Evolutionary conservation across 2,888 invertebrate genomes (phyloP).

Genomic region (Keiferia lycopersicella): DNA sequence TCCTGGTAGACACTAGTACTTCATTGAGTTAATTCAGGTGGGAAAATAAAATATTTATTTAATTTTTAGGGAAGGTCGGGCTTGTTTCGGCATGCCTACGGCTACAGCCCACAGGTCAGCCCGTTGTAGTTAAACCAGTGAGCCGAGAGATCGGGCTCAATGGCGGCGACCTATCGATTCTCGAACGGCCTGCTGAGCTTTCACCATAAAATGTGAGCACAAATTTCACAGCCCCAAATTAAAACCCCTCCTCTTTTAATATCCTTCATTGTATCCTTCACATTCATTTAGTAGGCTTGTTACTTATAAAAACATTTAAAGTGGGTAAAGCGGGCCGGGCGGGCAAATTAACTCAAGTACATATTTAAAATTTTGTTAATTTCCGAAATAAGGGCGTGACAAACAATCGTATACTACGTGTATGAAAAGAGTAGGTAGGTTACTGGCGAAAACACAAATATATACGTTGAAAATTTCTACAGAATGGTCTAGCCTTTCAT

Average conservation of each 20-base stretch:
- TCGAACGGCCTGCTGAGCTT: constrained; percentile 33
- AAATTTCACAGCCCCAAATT: not conserved
- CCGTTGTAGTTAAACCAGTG: constrained; percentile 54
- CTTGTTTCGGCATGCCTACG: constrained; percentile 35
- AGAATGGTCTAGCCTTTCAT: too few relatives aligned
- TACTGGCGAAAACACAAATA: too few relatives aligned
- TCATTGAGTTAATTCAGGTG: too few relatives aligned
- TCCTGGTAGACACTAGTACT: too few relatives aligned
- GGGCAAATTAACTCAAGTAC: too few relatives aligned
- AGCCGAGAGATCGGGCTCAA: constrained; percentile 56
- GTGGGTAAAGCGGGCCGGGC: too few relatives aligned
- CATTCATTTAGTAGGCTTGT: not conserved
- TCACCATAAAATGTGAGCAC: constrained; percentile 10
- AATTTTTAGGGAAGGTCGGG: not conserved
- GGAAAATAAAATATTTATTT: not conserved
- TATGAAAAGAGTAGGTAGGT: too few relatives aligned
- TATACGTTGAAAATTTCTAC: too few relatives aligned
- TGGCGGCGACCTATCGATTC: constrained; percentile 46
- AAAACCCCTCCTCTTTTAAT: not conserved
- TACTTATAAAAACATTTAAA: not conserved
- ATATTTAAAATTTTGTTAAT: too few relatives aligned
- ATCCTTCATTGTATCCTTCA: not conserved
- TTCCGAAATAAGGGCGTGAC: too few relatives aligned
- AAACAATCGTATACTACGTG: too few relatives aligned
- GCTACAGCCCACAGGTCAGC: constrained; percentile 30